phyloP scores from a whole-genome alignment of 2,113 vertebrate genomes.

The Ptyas mucosa region DNA sequence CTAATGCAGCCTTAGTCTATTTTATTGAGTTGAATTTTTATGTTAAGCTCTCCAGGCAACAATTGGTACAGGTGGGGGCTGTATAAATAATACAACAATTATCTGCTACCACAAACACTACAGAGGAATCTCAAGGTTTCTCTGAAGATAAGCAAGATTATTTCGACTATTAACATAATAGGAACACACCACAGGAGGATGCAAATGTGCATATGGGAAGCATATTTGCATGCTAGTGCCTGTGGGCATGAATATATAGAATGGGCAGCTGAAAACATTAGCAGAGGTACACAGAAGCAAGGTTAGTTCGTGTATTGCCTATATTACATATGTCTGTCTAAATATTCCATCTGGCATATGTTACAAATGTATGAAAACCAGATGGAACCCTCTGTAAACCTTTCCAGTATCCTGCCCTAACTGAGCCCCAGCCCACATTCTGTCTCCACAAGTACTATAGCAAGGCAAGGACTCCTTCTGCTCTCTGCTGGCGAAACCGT shows the following conservation, averaged over 20 bases:
- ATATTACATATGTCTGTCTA: neutral
- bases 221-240: neutral
- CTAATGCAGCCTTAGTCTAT: neutral
- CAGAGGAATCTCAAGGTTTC: slow-evolving; percentile 18
- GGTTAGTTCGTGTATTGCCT: neutral
- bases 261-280: neutral
- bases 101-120: slow-evolving; percentile 17
- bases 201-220: neutral
- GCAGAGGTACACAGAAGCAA: neutral
- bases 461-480: neutral
- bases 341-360: neutral
- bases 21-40: slow-evolving; percentile 13
- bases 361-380: neutral
- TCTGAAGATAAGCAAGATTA: slow-evolving; percentile 26
- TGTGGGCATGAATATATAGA: neutral
- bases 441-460: neutral
- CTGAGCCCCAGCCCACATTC: neutral
- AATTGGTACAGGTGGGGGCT: slow-evolving; percentile 13
- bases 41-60: slow-evolving; percentile 1
- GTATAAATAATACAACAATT: slow-evolving; percentile 31
- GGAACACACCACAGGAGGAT: slow-evolving; percentile 4
- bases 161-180: slow-evolving; percentile 13
- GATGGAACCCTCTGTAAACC: neutral
- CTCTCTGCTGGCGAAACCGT: neutral
- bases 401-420: neutral